Percentiles rank a stretch among this genome's conserved stretches.
Conservation (phyloP, 2,888 invertebrate genomes). For the Trichogramma dendrolimi region DNA sequence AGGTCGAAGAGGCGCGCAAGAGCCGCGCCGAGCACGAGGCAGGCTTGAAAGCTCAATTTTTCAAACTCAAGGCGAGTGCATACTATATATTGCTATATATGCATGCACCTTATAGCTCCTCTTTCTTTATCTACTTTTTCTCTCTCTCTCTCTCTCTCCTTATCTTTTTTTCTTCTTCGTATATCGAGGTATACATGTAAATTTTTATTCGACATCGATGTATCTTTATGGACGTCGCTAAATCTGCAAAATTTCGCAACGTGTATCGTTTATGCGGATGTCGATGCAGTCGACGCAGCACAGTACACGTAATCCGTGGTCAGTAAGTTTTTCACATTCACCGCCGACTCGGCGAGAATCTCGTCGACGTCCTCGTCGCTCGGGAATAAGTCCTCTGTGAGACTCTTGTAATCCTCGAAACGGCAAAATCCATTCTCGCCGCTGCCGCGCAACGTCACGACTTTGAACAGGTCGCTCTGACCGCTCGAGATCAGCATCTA, state of each 20-base stretch:
- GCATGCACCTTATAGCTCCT: too few relatives aligned
- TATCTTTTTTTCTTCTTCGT: too few relatives aligned
- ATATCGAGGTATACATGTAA: too few relatives aligned
- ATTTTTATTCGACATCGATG: too few relatives aligned
- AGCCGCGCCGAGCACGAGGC: slow-evolving; percentile 30
- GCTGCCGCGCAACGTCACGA: not conserved
- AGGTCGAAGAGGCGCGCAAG: slow-evolving; percentile 29
- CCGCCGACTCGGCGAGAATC: not conserved
- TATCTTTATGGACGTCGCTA: too few relatives aligned
- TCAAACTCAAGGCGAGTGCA: too few relatives aligned
- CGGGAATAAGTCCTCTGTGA: slow-evolving; percentile 13
- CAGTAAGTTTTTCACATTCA: not conserved
- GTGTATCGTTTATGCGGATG: too few relatives aligned
- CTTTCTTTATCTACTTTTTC: too few relatives aligned
- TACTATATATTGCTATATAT: too few relatives aligned
- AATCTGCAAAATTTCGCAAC: too few relatives aligned
- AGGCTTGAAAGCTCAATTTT: slow-evolving; percentile 23
- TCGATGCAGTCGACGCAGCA: too few relatives aligned
- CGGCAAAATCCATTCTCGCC: slow-evolving; percentile 13
- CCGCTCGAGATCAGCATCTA: slow-evolving; percentile 18
- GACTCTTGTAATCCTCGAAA: slow-evolving; percentile 14
- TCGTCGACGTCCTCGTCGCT: slow-evolving; percentile 12
- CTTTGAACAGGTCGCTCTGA: slow-evolving; percentile 7
- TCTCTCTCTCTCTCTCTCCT: too few relatives aligned
- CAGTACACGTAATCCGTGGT: not conserved